Evolutionary conservation across 2,113 vertebrate genomes (phyloP), one percentile per base, ranked within the genome.

Genomic region (Myrmophylax atrothorax): DNA sequence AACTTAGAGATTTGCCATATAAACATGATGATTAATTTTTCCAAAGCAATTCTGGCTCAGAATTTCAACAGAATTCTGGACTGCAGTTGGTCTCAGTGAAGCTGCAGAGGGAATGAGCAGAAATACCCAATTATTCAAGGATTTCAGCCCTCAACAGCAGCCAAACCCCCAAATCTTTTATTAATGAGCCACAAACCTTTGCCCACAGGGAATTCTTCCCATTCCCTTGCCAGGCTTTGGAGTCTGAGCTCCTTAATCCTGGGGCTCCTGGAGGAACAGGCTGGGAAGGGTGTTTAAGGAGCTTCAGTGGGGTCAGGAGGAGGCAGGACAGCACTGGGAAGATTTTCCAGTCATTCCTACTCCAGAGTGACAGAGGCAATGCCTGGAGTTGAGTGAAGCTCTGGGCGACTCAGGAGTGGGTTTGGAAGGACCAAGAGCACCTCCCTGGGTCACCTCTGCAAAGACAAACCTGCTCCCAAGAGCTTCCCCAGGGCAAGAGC

Each of bases 271-370:
- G 14, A 68, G 56, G 53, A 26, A 29, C 26, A 17, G 49, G 18
- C 40, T 69, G 69, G 44, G 25, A 77, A 74, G 23, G 72, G 26
- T 2, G 47, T 92, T 63, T 2, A 18, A 53, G 87, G n/a, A 25
- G 4, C 4, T 58, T 7, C 0, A 55, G 5, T 5, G 0, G 0
- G 18, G 52, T 33, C 14, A 0, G 1, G 13, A 14, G 46, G 59
- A 29, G 62, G 24, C 75, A 64, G 40, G 75, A 6, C 0, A 18
- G 25, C 24, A 9, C 69, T 84, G 73, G 56, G 68, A 59, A 19
- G 15, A 3, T 87, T 52, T 80, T 18, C 60, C 33, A 1, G 28
- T 29, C 13, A 0, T 69, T 62, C 14, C 22, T 37, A 8, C 50
- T 35, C 18, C 10, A 15, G 62, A 4, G 33, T 56, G 76, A 31